phyloP scores from a whole-genome alignment of 2,888 invertebrate genomes.

The Protophormia terraenovae region DNA sequence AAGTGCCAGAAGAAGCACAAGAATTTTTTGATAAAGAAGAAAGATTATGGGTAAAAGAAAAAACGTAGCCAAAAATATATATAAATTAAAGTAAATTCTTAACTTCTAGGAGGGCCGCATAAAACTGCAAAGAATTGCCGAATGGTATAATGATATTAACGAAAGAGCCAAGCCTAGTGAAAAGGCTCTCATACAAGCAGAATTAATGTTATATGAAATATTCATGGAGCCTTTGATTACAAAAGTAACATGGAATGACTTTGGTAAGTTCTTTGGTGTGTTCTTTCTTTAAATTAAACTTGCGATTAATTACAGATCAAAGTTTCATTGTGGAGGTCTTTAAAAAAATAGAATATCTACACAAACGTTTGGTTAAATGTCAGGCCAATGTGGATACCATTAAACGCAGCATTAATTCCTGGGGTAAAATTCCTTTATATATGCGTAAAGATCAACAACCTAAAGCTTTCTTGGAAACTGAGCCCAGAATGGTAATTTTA shows the following conservation, averaged over 20 bases:
- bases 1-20: slow-evolving; percentile 84
- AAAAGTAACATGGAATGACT: slow-evolving; percentile 70
- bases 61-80: background rate
- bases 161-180: slow-evolving; percentile 89
- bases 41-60: slow-evolving; percentile 83
- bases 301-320: too few species aligned
- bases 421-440: slow-evolving; percentile 89
- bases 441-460: slow-evolving; percentile 87
- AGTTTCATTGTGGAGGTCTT: slow-evolving; percentile 88
- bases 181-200: slow-evolving; percentile 88
- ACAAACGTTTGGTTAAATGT: slow-evolving; percentile 86
- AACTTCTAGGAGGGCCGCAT: slow-evolving; percentile 82
- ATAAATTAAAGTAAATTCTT: background rate
- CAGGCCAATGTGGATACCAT: slow-evolving; percentile 86
- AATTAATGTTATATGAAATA: slow-evolving; percentile 88
- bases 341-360: slow-evolving; percentile 86
- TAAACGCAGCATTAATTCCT: slow-evolving; percentile 84
- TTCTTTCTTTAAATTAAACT: too few species aligned
- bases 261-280: slow-evolving; percentile 66
- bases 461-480: slow-evolving; percentile 83
- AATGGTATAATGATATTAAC: slow-evolving; percentile 92
- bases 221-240: slow-evolving; percentile 86
- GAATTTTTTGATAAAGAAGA: slow-evolving; percentile 87
- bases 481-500: slow-evolving; percentile 73
- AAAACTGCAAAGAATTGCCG: slow-evolving; percentile 84